Percentiles rank a stretch among this genome's conserved stretches.
Conservation (phyloP, 2,113 vertebrate genomes). For the Cettia cetti region DNA sequence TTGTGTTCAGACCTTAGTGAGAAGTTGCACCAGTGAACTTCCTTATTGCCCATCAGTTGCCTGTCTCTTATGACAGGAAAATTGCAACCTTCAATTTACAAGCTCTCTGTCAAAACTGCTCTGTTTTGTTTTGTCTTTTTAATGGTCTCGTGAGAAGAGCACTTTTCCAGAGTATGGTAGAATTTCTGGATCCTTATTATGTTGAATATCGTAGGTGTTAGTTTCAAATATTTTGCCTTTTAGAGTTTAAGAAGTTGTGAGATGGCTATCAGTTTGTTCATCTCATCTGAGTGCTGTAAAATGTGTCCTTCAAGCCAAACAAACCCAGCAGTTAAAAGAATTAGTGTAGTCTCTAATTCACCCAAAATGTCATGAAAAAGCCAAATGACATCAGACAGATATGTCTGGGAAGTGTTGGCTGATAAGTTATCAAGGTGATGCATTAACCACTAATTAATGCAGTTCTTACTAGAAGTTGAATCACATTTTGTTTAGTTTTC, state of each 20-base stretch:
- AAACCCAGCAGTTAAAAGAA: neutral
- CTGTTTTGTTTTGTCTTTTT: neutral
- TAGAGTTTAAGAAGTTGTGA: neutral
- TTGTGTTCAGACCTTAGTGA: neutral
- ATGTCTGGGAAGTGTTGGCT: neutral
- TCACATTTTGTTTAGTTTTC: conserved; percentile 4
- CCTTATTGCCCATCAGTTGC: neutral
- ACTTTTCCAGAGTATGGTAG: neutral
- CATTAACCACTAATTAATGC: neutral
- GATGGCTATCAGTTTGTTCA: neutral
- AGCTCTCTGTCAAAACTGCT: neutral
- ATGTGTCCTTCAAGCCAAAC: neutral
- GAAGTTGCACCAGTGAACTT: neutral
- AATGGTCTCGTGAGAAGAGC: neutral
- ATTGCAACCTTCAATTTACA: neutral
- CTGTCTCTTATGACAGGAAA: neutral
- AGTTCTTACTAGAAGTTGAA: neutral
- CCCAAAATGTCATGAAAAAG: neutral
- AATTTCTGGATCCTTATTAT: neutral
- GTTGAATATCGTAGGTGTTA: neutral
- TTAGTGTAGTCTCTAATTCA: neutral
- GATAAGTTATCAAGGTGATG: neutral
- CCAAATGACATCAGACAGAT: neutral
- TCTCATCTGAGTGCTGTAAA: neutral
- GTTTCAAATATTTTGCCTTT: neutral